Percentiles rank a stretch among this genome's conserved stretches.
Evolutionary conservation across 2,888 invertebrate genomes (phyloP).

Genomic region (Acrobasis consociella): DNA sequence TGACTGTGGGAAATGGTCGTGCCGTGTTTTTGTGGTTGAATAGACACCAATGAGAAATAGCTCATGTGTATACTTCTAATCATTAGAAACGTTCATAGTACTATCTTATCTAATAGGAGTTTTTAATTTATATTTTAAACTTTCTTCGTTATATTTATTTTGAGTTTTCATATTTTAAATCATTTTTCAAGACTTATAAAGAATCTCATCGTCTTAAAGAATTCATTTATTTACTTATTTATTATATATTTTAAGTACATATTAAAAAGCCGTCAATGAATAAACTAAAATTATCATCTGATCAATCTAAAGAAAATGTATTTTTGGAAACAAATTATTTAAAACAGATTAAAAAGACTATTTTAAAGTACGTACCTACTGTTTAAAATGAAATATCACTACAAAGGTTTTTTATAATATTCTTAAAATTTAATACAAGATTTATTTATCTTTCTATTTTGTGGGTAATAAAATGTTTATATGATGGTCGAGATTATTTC

Average conservation of each 20-base stretch:
- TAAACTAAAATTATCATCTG: not conserved
- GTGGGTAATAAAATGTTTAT: too few relatives aligned
- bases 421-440: not conserved
- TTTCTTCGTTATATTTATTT: slow-evolving; percentile 5
- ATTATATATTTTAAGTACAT: not conserved
- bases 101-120: not conserved
- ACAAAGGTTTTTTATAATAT: not conserved
- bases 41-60: too few relatives aligned
- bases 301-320: not conserved
- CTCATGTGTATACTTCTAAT: too few relatives aligned
- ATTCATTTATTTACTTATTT: slow-evolving; percentile 11
- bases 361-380: not conserved
- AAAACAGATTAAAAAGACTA: not conserved
- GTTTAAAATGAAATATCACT: not conserved
- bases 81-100: too few relatives aligned
- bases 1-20: too few relatives aligned
- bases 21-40: too few relatives aligned
- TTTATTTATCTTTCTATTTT: not conserved
- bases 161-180: not conserved
- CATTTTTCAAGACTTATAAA: slow-evolving; percentile 22
- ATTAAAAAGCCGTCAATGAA: not conserved
- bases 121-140: not conserved
- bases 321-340: slow-evolving; percentile 8
- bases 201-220: slow-evolving; percentile 28
- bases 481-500: not conserved